Percentiles rank a stretch among this genome's conserved stretches.
Conservation (phyloP, 2,888 invertebrate species). For the Celastrina argiolus region DNA sequence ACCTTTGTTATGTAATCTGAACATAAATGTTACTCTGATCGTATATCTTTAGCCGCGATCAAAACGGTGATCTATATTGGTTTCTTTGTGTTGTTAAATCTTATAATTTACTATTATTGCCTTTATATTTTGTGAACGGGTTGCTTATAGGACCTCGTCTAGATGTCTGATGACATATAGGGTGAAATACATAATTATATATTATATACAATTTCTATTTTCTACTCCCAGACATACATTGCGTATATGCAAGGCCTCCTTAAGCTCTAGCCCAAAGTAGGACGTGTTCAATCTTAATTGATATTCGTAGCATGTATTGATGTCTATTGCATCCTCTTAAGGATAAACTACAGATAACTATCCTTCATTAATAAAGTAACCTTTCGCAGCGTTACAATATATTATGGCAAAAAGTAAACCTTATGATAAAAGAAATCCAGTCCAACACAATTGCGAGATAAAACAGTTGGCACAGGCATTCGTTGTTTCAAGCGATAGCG, state of each 20-base stretch:
- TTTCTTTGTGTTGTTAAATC: neutral
- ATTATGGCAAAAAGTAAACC: neutral
- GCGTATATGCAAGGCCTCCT: neutral
- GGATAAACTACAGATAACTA: neutral
- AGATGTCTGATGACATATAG: too few relatives aligned
- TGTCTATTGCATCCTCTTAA: neutral
- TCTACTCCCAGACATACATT: neutral
- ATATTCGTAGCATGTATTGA: neutral
- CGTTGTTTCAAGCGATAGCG: neutral
- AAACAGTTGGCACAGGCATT: neutral
- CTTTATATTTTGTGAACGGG: too few relatives aligned
- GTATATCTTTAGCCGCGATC: neutral
- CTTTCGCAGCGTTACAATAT: neutral
- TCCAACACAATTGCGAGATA: constrained; percentile 4
- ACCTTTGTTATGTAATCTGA: constrained; percentile 18
- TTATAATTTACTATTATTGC: too few relatives aligned
- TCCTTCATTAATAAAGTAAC: neutral
- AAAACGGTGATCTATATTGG: neutral
- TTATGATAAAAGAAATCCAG: neutral
- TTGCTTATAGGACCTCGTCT: too few relatives aligned
- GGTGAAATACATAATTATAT: too few relatives aligned
- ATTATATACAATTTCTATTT: too few relatives aligned
- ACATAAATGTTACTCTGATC: neutral
- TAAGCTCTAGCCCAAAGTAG: neutral
- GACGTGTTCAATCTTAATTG: neutral